A percentile compares a stretch with the other conserved stretches of the same genome.
phyloP scores from a whole-genome alignment of 2,797 vertebrate species.

The Myotis myotis region DNA sequence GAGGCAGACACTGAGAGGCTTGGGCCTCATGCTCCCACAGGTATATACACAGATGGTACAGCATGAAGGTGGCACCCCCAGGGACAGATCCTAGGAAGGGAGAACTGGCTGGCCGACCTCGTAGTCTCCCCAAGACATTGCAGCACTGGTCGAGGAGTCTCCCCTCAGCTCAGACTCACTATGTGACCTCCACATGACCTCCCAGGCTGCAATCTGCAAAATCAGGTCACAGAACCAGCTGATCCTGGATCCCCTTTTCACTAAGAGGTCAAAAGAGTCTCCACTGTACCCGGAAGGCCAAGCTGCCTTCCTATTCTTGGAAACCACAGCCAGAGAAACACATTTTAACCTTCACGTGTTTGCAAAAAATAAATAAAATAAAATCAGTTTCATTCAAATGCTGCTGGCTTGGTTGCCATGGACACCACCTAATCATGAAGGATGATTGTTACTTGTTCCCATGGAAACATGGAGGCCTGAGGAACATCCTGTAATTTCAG shows the following conservation, averaged over 20 bases:
- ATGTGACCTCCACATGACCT: slow-evolving; percentile 43
- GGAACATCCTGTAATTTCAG: slow-evolving; percentile 86
- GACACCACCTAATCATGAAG: slow-evolving; percentile 87
- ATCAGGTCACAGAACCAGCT: neutral
- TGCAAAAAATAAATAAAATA: slow-evolving; percentile 80
- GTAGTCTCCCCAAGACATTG: neutral
- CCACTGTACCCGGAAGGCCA: neutral
- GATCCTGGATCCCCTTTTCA: neutral
- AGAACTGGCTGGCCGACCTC: neutral
- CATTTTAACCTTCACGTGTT: slow-evolving; percentile 82
- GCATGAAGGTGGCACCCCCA: neutral
- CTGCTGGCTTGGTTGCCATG: slow-evolving; percentile 85
- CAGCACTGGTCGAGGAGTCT: neutral
- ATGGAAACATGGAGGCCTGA: slow-evolving; percentile 84
- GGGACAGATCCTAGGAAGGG: neutral
- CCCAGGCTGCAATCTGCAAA: neutral
- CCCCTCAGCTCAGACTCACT: neutral
- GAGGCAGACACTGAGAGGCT: neutral
- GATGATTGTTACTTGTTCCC: slow-evolving; percentile 86
- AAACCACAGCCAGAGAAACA: slow-evolving; percentile 54
- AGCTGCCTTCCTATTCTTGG: neutral
- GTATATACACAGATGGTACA: neutral
- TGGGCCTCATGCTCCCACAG: neutral
- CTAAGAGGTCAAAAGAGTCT: neutral
- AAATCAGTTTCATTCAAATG: slow-evolving; percentile 84